phyloP scores from a whole-genome alignment of 2,113 vertebrate genomes.

The Anguilla japonica region DNA sequence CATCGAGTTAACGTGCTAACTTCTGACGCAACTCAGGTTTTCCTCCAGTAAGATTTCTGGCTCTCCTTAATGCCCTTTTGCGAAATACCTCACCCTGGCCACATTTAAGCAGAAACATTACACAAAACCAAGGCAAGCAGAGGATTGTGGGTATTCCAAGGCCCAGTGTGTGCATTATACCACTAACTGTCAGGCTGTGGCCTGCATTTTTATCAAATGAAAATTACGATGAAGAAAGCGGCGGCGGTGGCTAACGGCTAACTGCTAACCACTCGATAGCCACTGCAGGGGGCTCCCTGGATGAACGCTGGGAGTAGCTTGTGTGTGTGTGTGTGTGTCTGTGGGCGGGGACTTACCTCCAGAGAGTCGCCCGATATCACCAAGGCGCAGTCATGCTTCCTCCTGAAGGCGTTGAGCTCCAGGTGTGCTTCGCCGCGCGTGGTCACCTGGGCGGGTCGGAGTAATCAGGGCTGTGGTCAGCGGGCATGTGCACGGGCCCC shows the following conservation, averaged over 20 bases:
- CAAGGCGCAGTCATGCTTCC: conserved; percentile 94
- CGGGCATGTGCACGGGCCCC: too few relatives aligned
- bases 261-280: neutral
- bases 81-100: too few relatives aligned
- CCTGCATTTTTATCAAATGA: neutral
- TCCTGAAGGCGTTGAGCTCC: conserved; percentile 92
- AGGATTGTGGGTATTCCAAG: neutral
- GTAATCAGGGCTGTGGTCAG: neutral
- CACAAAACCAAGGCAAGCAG: neutral
- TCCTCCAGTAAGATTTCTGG: too few relatives aligned
- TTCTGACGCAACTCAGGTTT: too few relatives aligned
- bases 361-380: conserved; percentile 95
- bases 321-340: too few relatives aligned
- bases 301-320: neutral
- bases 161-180: neutral
- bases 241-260: neutral
- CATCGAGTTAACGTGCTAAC: too few relatives aligned
- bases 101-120: neutral
- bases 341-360: conserved; percentile 71
- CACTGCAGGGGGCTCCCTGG: neutral
- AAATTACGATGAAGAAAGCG: neutral
- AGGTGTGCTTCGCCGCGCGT: conserved; percentile 94
- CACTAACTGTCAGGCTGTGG: neutral
- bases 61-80: too few relatives aligned
- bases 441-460: conserved; percentile 75